Evolutionary conservation across 2,888 invertebrate genomes (phyloP), one percentile per base, ranked within the genome.

Genomic region (Hypena proboscidalis): DNA sequence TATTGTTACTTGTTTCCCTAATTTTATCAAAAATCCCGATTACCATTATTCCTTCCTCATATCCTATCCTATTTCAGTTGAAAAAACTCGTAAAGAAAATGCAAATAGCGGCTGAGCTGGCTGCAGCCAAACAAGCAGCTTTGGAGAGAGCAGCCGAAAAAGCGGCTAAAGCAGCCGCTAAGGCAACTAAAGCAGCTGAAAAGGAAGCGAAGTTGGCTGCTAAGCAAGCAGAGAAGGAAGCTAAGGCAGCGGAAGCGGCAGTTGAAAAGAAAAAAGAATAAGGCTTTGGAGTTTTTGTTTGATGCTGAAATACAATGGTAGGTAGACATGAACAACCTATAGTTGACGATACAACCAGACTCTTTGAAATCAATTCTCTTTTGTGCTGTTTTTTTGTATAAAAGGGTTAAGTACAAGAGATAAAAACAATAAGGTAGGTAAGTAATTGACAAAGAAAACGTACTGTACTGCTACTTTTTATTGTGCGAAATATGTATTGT

Each of bases 71-170:
- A 22, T 38, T 73, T 14, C 67, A 87, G 86, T 60, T 87, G 44
- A 82, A 58, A 43, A 87, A 83, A 58, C 19, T 83, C 21, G 67
- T 71, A 17, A 83, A 79, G 71, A 84, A 81, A 58, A 75, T 79
- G 58, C 77, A 80, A 58, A 74, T 70, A 0, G 75, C 58, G 1
- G 62, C 56, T 1, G 67, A 54, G 1, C 67, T 66, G 2, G 61
- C 58, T 1, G 70, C 64, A 0, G 45, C 48, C 6, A 43, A 34
- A 1, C 25, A 14, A 9, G 53, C 47, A 1, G 43, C 45, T 5
- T 35, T 39, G 0, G 46, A 48, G 9, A 44, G 9, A 6, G 29
- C 33, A 4, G 44, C 52, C 23, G 30, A 49, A 48, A 34, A 14
- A 44, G 44, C 1, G n/a, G 62, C 54, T 2, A 62, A 46, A 3